Evolutionary conservation across 1,140 invertebrate species (phyloP).

Genomic region (Heliconius melpomene): DNA sequence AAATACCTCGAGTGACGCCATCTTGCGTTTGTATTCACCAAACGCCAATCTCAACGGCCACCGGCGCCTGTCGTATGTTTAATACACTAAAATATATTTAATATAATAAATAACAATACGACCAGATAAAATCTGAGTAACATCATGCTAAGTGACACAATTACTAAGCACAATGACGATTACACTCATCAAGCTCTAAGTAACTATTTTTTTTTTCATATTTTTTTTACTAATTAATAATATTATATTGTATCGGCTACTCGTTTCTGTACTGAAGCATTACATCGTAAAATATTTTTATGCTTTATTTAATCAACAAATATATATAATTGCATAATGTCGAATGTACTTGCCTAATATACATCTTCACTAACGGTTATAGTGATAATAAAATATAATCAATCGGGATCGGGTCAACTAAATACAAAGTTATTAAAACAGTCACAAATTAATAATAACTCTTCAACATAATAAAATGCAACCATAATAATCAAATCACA

Average conservation of each 20-base stretch:
- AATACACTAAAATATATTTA: conserved; percentile 36
- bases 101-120: conserved; percentile 61
- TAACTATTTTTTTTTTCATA: conserved; percentile 60
- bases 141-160: conserved; percentile 74
- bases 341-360: conserved; percentile 41
- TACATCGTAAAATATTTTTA: conserved; percentile 66
- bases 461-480: conserved; percentile 70
- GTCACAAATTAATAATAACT: conserved; percentile 50
- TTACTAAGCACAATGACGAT: conserved; percentile 79
- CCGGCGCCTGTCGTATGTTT: conserved; percentile 22
- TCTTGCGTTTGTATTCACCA: conserved; percentile 10
- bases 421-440: conserved; percentile 44
- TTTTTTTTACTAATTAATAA: conserved; percentile 64
- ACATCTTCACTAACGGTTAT: conserved; percentile 46
- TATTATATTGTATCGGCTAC: conserved; percentile 70
- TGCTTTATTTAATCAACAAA: conserved; percentile 43
- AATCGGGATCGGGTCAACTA: conserved; percentile 37
- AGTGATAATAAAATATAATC: conserved; percentile 34
- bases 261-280: conserved; percentile 73
- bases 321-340: conserved; percentile 37
- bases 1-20: background rate
- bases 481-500: conserved; percentile 76
- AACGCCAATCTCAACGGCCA: conserved; percentile 20
- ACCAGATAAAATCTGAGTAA: conserved; percentile 68
- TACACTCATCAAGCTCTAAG: conserved; percentile 78